Base-by-base conservation (phyloP, 2,888 invertebrate genomes). In the Brassicogethes aeneus region DNA sequence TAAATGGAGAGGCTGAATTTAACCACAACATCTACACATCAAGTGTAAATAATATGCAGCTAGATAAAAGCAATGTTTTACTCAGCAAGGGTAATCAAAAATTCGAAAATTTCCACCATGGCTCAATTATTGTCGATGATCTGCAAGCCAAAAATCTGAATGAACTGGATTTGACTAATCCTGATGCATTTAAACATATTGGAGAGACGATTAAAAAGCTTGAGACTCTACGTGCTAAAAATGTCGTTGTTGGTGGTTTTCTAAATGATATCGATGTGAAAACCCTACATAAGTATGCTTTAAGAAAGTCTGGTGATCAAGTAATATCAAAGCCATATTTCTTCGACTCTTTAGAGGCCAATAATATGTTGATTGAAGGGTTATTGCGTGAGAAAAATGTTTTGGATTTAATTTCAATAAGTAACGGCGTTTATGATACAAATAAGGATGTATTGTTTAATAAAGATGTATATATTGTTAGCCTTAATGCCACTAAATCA, bases 221-320 rank as follows among this genome's bases (percentile, higher is more conserved):
- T 10, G 46, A 51, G n/a, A 52, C 45, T 23, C 41, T 77, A 3
- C 59, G 51, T 14, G 63, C 72, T 2, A 59, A 70, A 40, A 59
- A 72, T 16, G 48, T 76, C 8, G 52, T 60, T 10, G 57, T 76
- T 10, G 55, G 55, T 2, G 73, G 71, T n/a, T 61, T 57, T 8
- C 54, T 79, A 0, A 79, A 79, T 55, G 65, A 66, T 7, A 54
- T 71, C 2, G 60, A 62, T 39, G 63, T 77, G 49, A 47, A 57
- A 1, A 56, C 66, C 7, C 54, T 79, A 16, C 44, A 69, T 15
- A 60, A 70, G 38, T 65, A 70, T 46, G 65, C 71, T 1, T 56
- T 80, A 8, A 73, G 67, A 56, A 67, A 64, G 14, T 49, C 50
- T 2, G 75, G 72, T 2, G 54, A 72, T 50, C 78, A 79, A 60